Evolutionary conservation across 2,113 vertebrate genomes (phyloP), one percentile per base, ranked within the genome.

Genomic region (Nansenia antarctica): DNA sequence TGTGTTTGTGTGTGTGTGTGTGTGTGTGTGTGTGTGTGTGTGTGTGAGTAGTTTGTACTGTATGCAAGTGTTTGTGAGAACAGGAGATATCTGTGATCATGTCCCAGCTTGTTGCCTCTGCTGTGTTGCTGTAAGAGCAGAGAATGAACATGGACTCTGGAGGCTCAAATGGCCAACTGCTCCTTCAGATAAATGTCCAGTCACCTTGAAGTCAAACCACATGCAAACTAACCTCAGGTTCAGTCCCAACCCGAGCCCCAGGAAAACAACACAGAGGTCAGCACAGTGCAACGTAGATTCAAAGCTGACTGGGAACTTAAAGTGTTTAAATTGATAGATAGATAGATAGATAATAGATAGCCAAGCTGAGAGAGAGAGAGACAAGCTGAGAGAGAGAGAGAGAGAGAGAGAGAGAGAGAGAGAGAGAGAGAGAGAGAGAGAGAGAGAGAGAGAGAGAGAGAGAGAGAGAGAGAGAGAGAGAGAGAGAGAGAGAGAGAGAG

Each of bases 41-140:
- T 53, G 9, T 9, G 54, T 63, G 30, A 12, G 9, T 26, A 39
- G 60, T n/a, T n/a, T n/a, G n/a, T n/a, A n/a, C n/a, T n/a, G n/a
- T n/a, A n/a, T n/a, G 32, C 49, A 72, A 53, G 65, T 74, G 67
- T 77, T 35, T 15, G 62, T 54, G 62, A 73, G 66, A 24, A 35
- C 59, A 62, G 58, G 67, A 67, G 61, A 61, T 15, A 47, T 11
- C 65, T 63, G 60, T 29, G 29, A 18, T 86, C 84, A 0, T 85
- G 89, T 83, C 74, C 27, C 22, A 34, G 72, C 89, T 83, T 82
- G 87, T 70, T 26, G 67, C 70, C 34, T 27, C 32, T 18, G 47
- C 45, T 61, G 47, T 62, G 66, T 69, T 71, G 35, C 65, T 67
- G 26, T 65, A 54, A 69, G 59, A 76, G 54, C 57, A 74, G 62